These are phyloP conservation scores for Ciconia maguari DNA, from an alignment of 2,113 vertebrate genomes.

Conservation along the genomic window DNA sequence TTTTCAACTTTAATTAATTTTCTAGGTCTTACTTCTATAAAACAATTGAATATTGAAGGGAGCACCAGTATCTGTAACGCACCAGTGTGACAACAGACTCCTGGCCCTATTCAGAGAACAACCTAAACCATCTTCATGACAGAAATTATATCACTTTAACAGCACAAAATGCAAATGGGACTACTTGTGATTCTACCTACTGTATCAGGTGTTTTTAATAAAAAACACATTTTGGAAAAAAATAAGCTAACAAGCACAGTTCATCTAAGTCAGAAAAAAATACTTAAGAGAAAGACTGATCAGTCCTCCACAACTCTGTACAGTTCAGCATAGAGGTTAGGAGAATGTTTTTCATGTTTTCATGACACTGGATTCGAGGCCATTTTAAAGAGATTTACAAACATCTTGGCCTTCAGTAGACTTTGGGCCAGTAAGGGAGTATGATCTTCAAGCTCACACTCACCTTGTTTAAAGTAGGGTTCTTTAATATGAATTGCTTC, in stretches of 20 bases:
- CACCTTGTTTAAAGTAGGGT: slow-evolving; percentile 12
- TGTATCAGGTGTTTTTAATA: background rate
- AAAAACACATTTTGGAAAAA: background rate
- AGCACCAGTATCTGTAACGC: background rate
- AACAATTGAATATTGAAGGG: background rate
- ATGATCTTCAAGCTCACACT: background rate
- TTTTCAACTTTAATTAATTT: background rate
- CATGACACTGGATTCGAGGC: background rate
- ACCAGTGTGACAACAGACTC: background rate
- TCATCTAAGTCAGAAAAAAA: background rate
- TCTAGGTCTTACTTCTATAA: background rate
- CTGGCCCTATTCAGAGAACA: background rate
- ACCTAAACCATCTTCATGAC: background rate
- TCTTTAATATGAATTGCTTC: slow-evolving; percentile 30
- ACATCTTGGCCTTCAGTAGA: background rate
- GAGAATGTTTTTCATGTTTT: background rate
- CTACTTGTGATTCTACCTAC: background rate
- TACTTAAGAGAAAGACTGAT: background rate
- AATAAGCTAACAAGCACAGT: background rate
- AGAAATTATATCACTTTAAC: background rate
- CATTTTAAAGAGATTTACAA: background rate
- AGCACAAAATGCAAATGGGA: background rate
- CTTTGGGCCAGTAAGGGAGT: background rate
- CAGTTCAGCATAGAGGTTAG: background rate
- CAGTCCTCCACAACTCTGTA: background rate